These are phyloP conservation scores for Crematogaster levior DNA, from an alignment of 2,888 invertebrate species.

Conservation along the genomic window DNA sequence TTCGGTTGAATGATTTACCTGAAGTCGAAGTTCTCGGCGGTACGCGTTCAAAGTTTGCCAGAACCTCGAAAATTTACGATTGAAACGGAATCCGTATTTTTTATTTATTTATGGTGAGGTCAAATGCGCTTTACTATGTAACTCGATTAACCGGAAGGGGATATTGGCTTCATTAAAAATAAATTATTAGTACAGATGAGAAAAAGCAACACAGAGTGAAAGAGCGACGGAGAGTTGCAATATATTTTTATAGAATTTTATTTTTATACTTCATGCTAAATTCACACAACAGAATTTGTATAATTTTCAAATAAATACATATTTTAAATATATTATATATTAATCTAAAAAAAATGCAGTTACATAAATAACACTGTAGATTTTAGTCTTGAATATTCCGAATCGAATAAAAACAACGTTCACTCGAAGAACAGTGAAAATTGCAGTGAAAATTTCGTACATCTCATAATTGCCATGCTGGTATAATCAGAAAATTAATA, in stretches of 20 bases:
- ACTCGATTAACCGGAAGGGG: constrained; percentile 3
- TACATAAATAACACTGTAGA: neutral
- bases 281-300: neutral
- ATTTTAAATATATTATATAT: too few species aligned
- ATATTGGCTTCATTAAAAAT: neutral
- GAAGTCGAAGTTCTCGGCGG: constrained; percentile 16
- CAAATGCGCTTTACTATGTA: neutral
- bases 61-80: constrained; percentile 38
- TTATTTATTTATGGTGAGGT: constrained; percentile 25
- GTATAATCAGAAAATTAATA: constrained; percentile 49
- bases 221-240: neutral
- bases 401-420: constrained; percentile 21
- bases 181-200: constrained; percentile 4
- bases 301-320: neutral
- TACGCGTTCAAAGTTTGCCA: constrained; percentile 24
- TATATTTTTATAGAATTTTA: neutral
- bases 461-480: constrained; percentile 36
- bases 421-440: constrained; percentile 7
- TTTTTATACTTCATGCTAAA: neutral
- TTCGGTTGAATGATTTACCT: constrained; percentile 44
- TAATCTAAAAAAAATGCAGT: neutral
- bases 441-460: constrained; percentile 34
- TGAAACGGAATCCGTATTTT: constrained; percentile 11
- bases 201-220: neutral
- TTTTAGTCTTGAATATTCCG: neutral